Evolutionary conservation across 2,888 invertebrate genomes (phyloP), one percentile per base, ranked within the genome.

Genomic region (Gandaritis pyraliata): DNA sequence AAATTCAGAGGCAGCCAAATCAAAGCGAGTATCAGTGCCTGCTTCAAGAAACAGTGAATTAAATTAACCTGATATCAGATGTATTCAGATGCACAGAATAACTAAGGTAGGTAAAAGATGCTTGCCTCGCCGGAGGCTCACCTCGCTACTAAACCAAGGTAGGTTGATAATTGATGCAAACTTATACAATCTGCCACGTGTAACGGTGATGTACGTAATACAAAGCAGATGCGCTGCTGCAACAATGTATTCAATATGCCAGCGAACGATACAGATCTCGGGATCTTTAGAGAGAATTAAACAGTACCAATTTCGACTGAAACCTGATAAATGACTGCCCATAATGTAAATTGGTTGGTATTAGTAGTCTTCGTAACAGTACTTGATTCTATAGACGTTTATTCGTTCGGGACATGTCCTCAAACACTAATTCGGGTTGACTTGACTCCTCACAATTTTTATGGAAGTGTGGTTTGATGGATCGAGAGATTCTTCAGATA

Each of bases 221-320:
- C 65, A 75, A 72, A 66, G 74, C 77, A 80, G 75, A 79, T 80
- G 76, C 71, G 71, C 57, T 23, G 6, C 2, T 38, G 38, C 23
- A 38, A 43, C 49, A 51, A 33, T 55, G 61, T 63, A 41, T n/a
- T 61, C 62, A 64, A 62, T 64, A 59, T 54, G 50, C 52, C 56
- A 38, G 43, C 49, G 30, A 36, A n/a, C n/a, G 41, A 8, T 6
- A 41, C 6, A n/a, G 13, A 38, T 8, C 10, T 33, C 33, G 7
- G 11, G 11, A 6, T n/a, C 4, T 10, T 23, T 23, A 23, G 39
- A 39, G 15, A 39, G 13, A 39, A 15, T 39, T 39, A 13, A 13
- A 39, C 13, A 39, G 13, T 39, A 12, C 38, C 39, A 39, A 39
- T 39, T 38, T 39, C 6, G 13, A 6, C 7, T 1, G 39, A 39